Evolutionary conservation across 2,888 invertebrate genomes (phyloP).

Genomic region (Vannuccia rotundouncinata): DNA sequence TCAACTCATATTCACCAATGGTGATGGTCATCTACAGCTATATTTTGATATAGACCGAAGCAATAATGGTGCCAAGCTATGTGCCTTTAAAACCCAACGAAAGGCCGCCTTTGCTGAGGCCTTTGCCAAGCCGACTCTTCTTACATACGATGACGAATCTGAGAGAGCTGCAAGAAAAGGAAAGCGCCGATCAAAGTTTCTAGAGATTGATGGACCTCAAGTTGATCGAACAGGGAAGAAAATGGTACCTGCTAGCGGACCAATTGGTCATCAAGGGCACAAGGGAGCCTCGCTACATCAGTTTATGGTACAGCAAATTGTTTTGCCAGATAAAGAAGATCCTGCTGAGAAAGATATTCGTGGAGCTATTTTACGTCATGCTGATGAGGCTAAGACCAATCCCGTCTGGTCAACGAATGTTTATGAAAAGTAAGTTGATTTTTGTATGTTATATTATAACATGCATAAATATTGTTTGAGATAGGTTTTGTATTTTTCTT

Average conservation of each 20-base stretch:
- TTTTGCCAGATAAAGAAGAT: constrained; percentile 64
- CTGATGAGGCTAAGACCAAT: constrained; percentile 87
- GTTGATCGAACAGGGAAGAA: not conserved
- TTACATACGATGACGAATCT: constrained; percentile 9
- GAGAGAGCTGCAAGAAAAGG: not conserved
- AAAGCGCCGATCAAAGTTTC: constrained; percentile 21
- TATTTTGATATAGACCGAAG: constrained; percentile 82
- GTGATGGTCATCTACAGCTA: constrained; percentile 79
- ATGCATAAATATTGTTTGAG: not conserved
- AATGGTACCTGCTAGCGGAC: not conserved
- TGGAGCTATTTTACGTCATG: constrained; percentile 85
- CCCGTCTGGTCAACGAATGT: constrained; percentile 69
- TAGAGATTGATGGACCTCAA: constrained; percentile 21
- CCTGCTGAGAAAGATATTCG: constrained; percentile 68
- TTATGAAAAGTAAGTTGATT: constrained; percentile 12
- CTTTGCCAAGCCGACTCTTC: not conserved
- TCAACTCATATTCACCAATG: constrained; percentile 84
- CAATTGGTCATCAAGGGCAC: not conserved
- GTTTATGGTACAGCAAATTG: constrained; percentile 87
- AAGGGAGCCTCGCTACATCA: constrained; percentile 65
- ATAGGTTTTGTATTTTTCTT: not conserved
- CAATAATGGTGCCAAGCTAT: constrained; percentile 57
- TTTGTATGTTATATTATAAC: not conserved
- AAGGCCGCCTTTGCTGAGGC: constrained; percentile 22
- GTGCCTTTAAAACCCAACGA: constrained; percentile 28